phyloP scores from a whole-genome alignment of 92 coral and sea anemone genomes.

The Umimayanthus kanabou region DNA sequence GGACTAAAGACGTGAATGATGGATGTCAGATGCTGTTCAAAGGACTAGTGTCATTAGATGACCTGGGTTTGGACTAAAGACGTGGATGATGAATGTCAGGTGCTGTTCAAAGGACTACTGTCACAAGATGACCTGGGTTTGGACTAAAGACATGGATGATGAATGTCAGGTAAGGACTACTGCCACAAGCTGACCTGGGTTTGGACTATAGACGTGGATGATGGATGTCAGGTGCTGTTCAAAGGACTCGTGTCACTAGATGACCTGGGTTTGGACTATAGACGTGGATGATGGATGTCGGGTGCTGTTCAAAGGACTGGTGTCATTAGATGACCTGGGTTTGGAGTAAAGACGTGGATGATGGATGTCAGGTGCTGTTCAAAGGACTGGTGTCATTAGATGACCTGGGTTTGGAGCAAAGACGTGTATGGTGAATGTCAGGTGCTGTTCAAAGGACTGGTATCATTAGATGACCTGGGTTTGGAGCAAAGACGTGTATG shows the following conservation, averaged over 20 bases:
- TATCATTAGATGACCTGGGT: neutral
- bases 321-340: neutral
- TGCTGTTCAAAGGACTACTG: too few relatives aligned
- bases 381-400: neutral
- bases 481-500: neutral
- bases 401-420: too few relatives aligned
- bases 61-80: too few relatives aligned
- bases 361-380: neutral
- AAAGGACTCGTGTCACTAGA: neutral
- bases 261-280: too few relatives aligned
- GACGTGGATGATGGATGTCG: neutral
- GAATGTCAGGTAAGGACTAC: neutral
- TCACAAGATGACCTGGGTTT: neutral
- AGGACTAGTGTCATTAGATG: neutral
- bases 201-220: neutral
- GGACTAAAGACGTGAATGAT: neutral
- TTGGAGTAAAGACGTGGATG: neutral
- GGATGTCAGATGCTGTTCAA: neutral
- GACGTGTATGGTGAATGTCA: neutral
- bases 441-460: neutral
- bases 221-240: neutral
- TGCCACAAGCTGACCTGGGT: neutral
- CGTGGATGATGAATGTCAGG: too few relatives aligned
- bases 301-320: too few relatives aligned
- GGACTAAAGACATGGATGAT: too few relatives aligned